A percentile compares a stretch with the other conserved stretches of the same genome.
Evolutionary conservation across 2,113 vertebrate species (phyloP).

Genomic region (Lasiurus borealis): DNA sequence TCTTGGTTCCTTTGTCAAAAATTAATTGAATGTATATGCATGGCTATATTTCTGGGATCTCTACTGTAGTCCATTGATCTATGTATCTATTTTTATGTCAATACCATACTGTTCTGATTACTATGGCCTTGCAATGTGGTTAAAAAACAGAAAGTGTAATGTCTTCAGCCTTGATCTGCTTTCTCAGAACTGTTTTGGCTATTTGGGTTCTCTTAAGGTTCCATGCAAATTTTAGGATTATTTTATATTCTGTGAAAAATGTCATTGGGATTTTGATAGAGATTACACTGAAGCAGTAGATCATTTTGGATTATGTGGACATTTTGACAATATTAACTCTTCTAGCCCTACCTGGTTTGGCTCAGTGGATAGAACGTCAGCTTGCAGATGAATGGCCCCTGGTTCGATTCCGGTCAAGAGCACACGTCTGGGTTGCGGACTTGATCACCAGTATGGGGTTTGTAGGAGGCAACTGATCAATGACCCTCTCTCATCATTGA

Average conservation of each 20-base stretch:
- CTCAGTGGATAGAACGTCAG: too few species aligned
- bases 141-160: not conserved
- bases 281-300: not conserved
- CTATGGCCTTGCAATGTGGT: not conserved
- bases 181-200: not conserved
- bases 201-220: not conserved
- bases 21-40: not conserved
- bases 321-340: not conserved
- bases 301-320: not conserved
- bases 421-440: too few species aligned
- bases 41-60: not conserved
- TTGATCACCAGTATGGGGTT: too few species aligned
- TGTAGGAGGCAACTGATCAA: too few species aligned
- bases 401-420: too few species aligned
- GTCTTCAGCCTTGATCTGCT: not conserved
- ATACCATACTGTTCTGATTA: not conserved
- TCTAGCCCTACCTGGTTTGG: too few species aligned
- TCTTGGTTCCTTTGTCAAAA: not conserved
- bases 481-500: too few species aligned
- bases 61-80: not conserved
- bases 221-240: not conserved
- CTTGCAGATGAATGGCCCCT: too few species aligned
- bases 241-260: constrained; percentile 7
- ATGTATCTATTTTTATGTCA: not conserved
- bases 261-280: not conserved